phyloP scores from a whole-genome alignment of 23 tunicate genomes.

The Clavelina lepadiformis region DNA sequence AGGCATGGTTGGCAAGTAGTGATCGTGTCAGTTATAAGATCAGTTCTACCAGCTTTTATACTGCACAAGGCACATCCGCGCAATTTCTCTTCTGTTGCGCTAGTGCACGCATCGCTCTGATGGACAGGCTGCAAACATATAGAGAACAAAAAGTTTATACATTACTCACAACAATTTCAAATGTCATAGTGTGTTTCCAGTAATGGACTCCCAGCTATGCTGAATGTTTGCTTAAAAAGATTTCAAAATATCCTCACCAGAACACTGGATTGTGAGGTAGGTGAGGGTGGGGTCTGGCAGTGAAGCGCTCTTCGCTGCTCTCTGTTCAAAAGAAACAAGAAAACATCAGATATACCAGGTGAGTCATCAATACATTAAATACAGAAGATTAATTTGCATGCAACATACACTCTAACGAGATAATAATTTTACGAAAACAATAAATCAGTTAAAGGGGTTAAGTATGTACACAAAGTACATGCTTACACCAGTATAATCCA shows the following conservation, averaged over 20 bases:
- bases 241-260: background rate
- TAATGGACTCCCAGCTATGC: no score
- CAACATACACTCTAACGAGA: no score
- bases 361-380: background rate
- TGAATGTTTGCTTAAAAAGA: no score
- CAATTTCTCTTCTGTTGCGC: slow-evolving; percentile 29
- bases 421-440: no score
- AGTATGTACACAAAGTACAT: no score
- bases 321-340: background rate
- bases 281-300: slow-evolving; percentile 8
- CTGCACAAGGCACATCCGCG: slow-evolving; percentile 59
- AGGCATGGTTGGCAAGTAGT: slow-evolving; percentile 13
- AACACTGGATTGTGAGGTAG: background rate
- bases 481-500: no score
- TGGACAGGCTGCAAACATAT: slow-evolving; percentile 68
- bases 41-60: slow-evolving; percentile 52
- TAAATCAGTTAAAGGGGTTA: no score
- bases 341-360: background rate
- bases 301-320: slow-evolving; percentile 4
- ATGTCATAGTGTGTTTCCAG: no score
- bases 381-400: background rate
- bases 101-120: slow-evolving; percentile 23
- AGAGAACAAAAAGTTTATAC: no score
- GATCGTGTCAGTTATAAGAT: background rate
- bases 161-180: no score